These are phyloP conservation scores for Gymnorhina tibicen DNA, from an alignment of 2,113 vertebrate species.

Conservation along the genomic window DNA sequence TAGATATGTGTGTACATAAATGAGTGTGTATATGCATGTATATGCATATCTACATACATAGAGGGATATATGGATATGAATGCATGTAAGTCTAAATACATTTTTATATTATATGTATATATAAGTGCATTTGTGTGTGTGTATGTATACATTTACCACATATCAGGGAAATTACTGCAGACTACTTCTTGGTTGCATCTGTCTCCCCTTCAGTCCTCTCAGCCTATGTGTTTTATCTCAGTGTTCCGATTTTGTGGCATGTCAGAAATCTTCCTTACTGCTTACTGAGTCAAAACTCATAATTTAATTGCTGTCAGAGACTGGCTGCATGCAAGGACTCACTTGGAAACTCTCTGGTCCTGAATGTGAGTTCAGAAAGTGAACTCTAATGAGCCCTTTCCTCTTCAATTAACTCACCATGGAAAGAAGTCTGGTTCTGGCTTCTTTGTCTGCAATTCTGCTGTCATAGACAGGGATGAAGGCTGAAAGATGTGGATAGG, in stretches of 20 bases:
- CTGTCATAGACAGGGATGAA: not conserved
- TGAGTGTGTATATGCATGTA: not conserved
- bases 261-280: slow-evolving; percentile 13
- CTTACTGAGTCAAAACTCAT: not conserved
- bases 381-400: slow-evolving; percentile 13
- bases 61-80: not conserved
- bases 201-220: not conserved
- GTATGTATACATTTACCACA: not conserved
- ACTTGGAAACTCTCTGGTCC: not conserved
- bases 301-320: not conserved
- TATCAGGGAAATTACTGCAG: not conserved
- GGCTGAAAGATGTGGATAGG: not conserved
- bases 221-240: not conserved
- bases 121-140: not conserved
- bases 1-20: not conserved
- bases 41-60: not conserved
- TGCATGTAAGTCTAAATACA: not conserved
- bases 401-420: not conserved
- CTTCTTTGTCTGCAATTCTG: not conserved
- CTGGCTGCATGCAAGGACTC: not conserved
- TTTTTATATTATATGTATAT: not conserved
- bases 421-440: not conserved
- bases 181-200: not conserved
- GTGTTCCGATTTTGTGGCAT: not conserved
- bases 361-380: not conserved